Conservation (phyloP, 1,140 invertebrate species). For the Chironomus tepperi region DNA sequence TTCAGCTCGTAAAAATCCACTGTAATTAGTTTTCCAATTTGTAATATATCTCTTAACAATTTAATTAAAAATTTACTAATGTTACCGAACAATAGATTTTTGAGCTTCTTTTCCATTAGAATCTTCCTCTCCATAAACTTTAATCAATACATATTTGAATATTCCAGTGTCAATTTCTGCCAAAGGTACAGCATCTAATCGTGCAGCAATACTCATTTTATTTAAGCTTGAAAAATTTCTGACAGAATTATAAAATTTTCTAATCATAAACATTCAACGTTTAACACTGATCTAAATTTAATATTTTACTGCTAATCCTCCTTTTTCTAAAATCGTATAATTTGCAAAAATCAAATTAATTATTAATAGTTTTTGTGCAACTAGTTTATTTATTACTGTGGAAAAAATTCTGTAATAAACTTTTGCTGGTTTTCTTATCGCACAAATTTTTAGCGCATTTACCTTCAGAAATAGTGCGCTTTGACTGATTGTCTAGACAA, state of each 20-base stretch:
- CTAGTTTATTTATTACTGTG: not conserved
- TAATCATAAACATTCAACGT: too few relatives aligned
- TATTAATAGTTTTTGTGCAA: too few relatives aligned
- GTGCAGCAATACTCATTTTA: conserved; percentile 27
- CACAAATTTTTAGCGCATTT: too few relatives aligned
- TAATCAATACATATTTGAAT: conserved; percentile 81
- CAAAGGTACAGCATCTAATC: conserved; percentile 45
- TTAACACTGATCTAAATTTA: too few relatives aligned
- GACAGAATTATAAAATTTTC: not conserved
- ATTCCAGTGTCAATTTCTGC: conserved; percentile 71
- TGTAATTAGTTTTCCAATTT: not conserved
- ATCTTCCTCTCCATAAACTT: conserved; percentile 46
- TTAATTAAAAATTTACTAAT: too few relatives aligned
- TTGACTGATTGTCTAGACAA: too few relatives aligned
- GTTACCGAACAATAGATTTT: conserved; percentile 53
- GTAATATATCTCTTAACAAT: too few relatives aligned
- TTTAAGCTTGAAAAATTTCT: not conserved
- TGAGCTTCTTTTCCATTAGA: conserved; percentile 33
- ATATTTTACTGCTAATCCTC: too few relatives aligned
- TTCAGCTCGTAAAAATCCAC: not conserved
- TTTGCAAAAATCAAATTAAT: too few relatives aligned
- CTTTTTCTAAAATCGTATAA: too few relatives aligned
- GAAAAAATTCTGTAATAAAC: not conserved
- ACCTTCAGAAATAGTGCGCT: too few relatives aligned
- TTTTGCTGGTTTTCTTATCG: not conserved